Base-by-base conservation (phyloP, 2,113 vertebrate genomes). In the Plotosus lineatus region DNA sequence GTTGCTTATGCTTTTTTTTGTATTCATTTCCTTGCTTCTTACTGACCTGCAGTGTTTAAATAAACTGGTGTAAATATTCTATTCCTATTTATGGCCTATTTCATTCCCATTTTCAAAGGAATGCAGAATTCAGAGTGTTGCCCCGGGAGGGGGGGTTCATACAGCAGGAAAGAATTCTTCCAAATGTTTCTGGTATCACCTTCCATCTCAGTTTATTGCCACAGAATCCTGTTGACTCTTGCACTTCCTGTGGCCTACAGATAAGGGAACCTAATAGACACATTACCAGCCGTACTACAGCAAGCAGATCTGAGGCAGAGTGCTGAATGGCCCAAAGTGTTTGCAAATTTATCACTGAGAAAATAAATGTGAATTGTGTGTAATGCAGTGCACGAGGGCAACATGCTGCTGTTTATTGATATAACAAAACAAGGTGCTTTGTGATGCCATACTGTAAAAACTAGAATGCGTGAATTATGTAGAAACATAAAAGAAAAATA, bases 171-270 rank as follows among this genome's bases (percentile, higher is more conserved):
- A 88, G 48, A 90, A 80, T 85, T 53, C 83, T 90, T 91, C 90
- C 84, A 88, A 90, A 89, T 31, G 86, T 87, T 89, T 83, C 87
- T 84, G 89, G 88, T 85, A 84, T 83, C 82, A 28, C 28, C 88
- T 88, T 86, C 56, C 85, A 92, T 95, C 92, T 92, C 84, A 86
- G 91, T 93, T 93, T 91, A 94, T 88, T 87, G 90, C 82, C 75
- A 86, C 89, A 86, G 87, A 87, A 93, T 92, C 90, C 92, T 94
- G 93, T 90, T 85, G 92, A 92, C 88, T 93, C 89, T 90, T 89
- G 83, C 83, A 90, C 91, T 95, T 94, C 91, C 93, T 94, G 82
- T 92, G 86, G 84, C 88, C 86, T 90, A 91, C 85, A 90, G 92
- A 94, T 94, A 94, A 93, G 91, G 88, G 92, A 91, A 86, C 61